A percentile compares a stretch with the other conserved stretches of the same genome.
Evolutionary conservation across 2,113 vertebrate genomes (phyloP).

Genomic region (Tautogolabrus adspersus): DNA sequence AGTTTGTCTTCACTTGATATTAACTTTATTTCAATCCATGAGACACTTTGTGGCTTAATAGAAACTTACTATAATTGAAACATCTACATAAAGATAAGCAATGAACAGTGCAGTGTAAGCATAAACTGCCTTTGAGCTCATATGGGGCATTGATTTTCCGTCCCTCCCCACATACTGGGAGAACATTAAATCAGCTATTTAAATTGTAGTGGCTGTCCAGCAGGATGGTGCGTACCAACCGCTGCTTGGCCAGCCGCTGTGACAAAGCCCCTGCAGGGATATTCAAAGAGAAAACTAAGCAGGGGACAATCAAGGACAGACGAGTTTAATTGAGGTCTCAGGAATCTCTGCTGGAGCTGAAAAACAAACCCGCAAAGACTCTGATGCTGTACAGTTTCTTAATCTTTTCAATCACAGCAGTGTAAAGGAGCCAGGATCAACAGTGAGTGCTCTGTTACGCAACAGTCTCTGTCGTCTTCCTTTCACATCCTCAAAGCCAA

Average conservation of each 20-base stretch:
- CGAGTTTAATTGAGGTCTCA: conserved; percentile 64
- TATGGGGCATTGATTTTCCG: conserved; percentile 65
- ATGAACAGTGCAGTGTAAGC: conserved; percentile 55
- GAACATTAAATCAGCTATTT: conserved; percentile 60
- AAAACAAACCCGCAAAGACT: conserved; percentile 35
- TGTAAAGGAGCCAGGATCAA: conserved; percentile 36
- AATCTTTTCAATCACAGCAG: conserved; percentile 70
- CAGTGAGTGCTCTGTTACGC: conserved; percentile 43
- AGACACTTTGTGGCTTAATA: conserved; percentile 32
- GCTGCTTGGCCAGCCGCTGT: conserved; percentile 33
- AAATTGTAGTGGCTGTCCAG: conserved; percentile 37
- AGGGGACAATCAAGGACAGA: conserved; percentile 66
- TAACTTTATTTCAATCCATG: conserved; percentile 34
- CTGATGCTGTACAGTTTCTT: conserved; percentile 30
- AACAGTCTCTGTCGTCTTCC: conserved; percentile 26
- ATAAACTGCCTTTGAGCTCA: conserved; percentile 32
- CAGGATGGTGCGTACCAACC: conserved; percentile 17
- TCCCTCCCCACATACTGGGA: conserved; percentile 52
- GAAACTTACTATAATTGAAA: conserved; percentile 51
- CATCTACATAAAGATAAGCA: conserved; percentile 60
- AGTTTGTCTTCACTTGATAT: conserved; percentile 39
- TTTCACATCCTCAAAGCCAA: conserved; percentile 14
- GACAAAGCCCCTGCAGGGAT: conserved; percentile 35
- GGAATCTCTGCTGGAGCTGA: conserved; percentile 49
- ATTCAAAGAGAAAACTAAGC: conserved; percentile 41